Evolutionary conservation across 1,140 invertebrate species (phyloP), one percentile per base, ranked within the genome.

Genomic region (Eurosta solidaginis): DNA sequence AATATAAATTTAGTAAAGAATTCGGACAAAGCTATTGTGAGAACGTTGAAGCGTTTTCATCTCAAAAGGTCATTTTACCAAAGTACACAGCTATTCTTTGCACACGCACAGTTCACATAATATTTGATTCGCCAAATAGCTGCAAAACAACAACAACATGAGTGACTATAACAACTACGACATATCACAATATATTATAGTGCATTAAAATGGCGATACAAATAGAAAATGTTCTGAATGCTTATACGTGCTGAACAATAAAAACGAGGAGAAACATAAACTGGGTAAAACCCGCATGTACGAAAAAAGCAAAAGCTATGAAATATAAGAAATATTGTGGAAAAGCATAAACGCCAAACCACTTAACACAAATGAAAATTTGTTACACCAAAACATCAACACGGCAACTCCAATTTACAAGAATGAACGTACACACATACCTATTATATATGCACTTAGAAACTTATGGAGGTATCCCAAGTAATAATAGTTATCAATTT

Each of bases 361-460:
- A 68, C 59, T 68, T 68, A 68, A 29, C 59, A 68, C 40, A 68
- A 68, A 68, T 68, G 59, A 68, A 68, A 68, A 68, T 68, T 68
- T 68, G 59, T 68, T 68, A 33, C 20, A 20, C 50, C 22, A 54
- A 54, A 25, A 54, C 59, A 68, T n/a, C 59, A 68, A 68, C 40
- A 68, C 27, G 59, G 33, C 40, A 68, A 68, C 59, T 33, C 33
- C 20, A 33, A 68, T 68, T 68, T 40, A 29, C 27, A 54, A 7
- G 50, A 25, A 52, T 25, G 1, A 25, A 25, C 27, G 20, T 1
- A n/a, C n/a, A n/a, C n/a, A n/a, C n/a, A n/a, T n/a, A n/a, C n/a
- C n/a, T n/a, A n/a, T n/a, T n/a, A n/a, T n/a, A n/a, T n/a, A n/a
- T n/a, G n/a, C n/a, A n/a, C n/a, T n/a, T n/a, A n/a, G n/a, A n/a